phyloP scores from a whole-genome alignment of 2,888 invertebrate genomes.

The Rhodophaea formosa region DNA sequence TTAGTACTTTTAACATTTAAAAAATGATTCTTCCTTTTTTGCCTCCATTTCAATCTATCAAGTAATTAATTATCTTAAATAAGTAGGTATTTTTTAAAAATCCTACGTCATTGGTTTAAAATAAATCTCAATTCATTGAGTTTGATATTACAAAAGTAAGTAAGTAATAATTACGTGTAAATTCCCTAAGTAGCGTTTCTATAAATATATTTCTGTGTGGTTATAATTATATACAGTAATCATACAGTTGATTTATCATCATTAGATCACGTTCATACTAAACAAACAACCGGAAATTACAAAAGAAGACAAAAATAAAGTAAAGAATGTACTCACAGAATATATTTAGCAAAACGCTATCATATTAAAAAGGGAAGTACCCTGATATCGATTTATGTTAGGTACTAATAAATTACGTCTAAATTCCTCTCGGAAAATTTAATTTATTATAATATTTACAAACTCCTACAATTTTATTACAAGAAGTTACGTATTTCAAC shows the following conservation, averaged over 20 bases:
- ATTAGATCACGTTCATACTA: neutral
- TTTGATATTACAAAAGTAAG: conserved; percentile 59
- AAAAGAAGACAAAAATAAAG: neutral
- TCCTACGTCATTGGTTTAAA: neutral
- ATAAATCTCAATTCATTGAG: conserved; percentile 21
- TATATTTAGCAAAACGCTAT: conserved; percentile 49
- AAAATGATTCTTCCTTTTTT: too few relatives aligned
- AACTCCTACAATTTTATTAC: conserved; percentile 33
- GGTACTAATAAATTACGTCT: conserved; percentile 57
- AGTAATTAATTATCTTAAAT: too few relatives aligned
- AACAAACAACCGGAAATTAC: neutral
- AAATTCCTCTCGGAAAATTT: conserved; percentile 45
- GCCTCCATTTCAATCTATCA: too few relatives aligned
- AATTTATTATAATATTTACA: conserved; percentile 60
- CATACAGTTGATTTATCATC: neutral
- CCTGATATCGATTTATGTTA: conserved; percentile 72
- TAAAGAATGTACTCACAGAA: conserved; percentile 29
- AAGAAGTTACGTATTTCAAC: conserved; percentile 16
- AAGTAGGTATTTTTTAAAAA: neutral
- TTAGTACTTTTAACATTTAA: too few relatives aligned
- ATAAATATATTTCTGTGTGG: conserved; percentile 30
- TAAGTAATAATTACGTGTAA: conserved; percentile 42
- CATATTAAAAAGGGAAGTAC: conserved; percentile 64
- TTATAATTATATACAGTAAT: neutral
- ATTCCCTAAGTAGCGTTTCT: conserved; percentile 54